These are phyloP conservation scores for Micrastur ruficollis DNA, from an alignment of 2,797 vertebrate genomes.

Conservation along the genomic window DNA sequence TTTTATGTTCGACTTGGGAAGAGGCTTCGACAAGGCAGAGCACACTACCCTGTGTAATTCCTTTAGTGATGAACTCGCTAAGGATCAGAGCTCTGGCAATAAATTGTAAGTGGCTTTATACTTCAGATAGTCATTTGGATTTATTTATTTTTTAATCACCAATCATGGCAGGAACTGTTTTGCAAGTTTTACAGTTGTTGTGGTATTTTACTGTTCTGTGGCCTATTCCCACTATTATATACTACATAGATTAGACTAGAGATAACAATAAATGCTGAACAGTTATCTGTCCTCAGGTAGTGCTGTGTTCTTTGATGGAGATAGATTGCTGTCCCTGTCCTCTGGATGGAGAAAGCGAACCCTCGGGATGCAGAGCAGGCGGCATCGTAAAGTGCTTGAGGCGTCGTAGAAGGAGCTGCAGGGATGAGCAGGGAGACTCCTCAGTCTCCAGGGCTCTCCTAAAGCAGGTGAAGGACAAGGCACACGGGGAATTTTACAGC, in stretches of 20 bases:
- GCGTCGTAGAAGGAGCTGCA: accelerated
- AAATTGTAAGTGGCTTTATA: neutral
- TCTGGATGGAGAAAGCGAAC: neutral
- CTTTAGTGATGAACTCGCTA: neutral
- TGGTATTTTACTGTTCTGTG: neutral
- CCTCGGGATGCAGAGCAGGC: neutral
- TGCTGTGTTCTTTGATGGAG: no score
- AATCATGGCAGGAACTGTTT: neutral
- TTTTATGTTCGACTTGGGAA: neutral
- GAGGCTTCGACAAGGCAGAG: neutral
- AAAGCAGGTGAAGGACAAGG: neutral
- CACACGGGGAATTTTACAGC: neutral
- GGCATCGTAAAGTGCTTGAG: neutral
- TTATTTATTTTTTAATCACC: neutral
- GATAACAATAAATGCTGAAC: neutral
- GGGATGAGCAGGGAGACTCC: neutral
- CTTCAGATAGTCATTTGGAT: neutral
- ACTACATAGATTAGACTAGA: neutral
- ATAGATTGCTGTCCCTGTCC: neutral
- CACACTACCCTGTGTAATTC: neutral
- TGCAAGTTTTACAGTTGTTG: neutral
- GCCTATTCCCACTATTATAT: neutral
- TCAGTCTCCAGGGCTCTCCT: neutral
- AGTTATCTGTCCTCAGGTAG: neutral
- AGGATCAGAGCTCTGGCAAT: neutral